Conservation (phyloP, 2,113 vertebrate species). For the Bettongia penicillata region DNA sequence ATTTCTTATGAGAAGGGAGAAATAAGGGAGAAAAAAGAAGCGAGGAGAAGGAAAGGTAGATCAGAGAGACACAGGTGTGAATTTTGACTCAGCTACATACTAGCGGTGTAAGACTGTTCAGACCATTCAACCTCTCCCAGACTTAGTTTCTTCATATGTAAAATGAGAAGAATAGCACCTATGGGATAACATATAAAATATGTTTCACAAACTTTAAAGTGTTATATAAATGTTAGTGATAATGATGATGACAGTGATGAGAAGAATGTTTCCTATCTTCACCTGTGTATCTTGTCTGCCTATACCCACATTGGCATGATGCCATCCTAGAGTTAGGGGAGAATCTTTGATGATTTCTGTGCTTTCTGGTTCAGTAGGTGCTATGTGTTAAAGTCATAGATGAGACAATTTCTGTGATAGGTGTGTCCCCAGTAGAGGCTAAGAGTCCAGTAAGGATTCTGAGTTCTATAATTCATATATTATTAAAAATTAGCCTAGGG, state of each 20-base stretch:
- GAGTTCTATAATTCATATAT: neutral
- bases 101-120: neutral
- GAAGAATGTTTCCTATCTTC: neutral
- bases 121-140: too few relatives aligned
- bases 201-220: neutral
- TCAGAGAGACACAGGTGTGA: neutral
- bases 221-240: neutral
- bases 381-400: too few relatives aligned
- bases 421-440: neutral
- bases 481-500: neutral
- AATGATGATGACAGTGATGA: neutral
- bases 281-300: neutral
- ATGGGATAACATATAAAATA: neutral
- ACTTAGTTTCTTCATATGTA: too few relatives aligned
- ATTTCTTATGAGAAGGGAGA: neutral
- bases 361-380: neutral
- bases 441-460: neutral
- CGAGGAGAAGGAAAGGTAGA: neutral
- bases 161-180: neutral
- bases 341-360: neutral
- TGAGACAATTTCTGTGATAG: neutral
- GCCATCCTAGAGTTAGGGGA: neutral
- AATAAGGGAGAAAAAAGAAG: neutral
- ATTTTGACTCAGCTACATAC: neutral
- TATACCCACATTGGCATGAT: neutral